phyloP scores from a whole-genome alignment of 2,113 vertebrate genomes.

The Rhynchomys soricoides region DNA sequence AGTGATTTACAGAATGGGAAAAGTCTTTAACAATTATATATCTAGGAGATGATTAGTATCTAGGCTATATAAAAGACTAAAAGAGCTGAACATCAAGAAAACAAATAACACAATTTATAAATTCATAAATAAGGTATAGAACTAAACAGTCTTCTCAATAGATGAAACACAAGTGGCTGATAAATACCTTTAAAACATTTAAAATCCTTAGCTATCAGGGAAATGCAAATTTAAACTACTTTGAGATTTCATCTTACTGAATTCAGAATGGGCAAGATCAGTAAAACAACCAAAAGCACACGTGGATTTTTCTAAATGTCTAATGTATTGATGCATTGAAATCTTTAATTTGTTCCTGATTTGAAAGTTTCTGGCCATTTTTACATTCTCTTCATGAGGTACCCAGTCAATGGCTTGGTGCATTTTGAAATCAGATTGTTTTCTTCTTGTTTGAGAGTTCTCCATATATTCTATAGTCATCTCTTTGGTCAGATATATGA shows the following conservation, averaged over 20 bases:
- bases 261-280: background rate
- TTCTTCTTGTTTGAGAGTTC: conserved; percentile 27
- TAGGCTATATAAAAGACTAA: background rate
- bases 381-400: background rate
- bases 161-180: background rate
- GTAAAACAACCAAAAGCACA: background rate
- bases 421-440: background rate
- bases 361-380: background rate
- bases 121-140: background rate
- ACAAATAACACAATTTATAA: background rate
- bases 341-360: background rate
- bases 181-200: background rate
- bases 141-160: background rate
- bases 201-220: background rate
- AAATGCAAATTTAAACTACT: background rate
- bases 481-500: background rate
- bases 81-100: background rate
- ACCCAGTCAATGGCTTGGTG: background rate
- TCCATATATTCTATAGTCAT: background rate
- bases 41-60: background rate
- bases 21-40: background rate
- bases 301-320: background rate
- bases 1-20: background rate
- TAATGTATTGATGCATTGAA: background rate
- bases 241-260: background rate